These are phyloP conservation scores for Stenopsyche tienmushanensis DNA, from an alignment of 1,140 invertebrate genomes.

Conservation along the genomic window DNA sequence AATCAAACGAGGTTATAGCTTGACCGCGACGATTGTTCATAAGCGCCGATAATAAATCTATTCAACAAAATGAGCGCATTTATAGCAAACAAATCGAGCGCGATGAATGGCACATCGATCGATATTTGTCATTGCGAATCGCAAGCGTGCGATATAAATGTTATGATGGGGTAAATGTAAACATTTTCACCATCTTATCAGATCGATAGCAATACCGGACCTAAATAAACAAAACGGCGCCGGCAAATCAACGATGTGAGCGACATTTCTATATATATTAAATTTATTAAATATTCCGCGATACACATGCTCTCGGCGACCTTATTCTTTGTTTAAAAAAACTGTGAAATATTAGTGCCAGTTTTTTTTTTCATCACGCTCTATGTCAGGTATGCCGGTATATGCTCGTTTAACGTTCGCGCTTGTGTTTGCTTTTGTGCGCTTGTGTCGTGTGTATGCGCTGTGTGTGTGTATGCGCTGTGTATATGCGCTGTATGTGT, in stretches of 20 bases:
- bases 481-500: not conserved
- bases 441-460: not conserved
- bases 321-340: constrained; percentile 5
- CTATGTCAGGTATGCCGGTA: not conserved
- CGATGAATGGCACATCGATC: no score
- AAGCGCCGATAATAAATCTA: no score
- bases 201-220: not conserved
- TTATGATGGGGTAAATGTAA: no score
- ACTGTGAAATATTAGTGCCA: constrained; percentile 9
- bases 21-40: no score
- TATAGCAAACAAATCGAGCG: no score
- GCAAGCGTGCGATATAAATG: not conserved
- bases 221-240: no score
- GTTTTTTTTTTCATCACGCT: constrained; percentile 1
- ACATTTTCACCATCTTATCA: no score
- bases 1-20: no score
- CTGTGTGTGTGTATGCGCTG: not conserved
- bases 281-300: not conserved
- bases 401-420: not conserved
- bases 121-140: not conserved
- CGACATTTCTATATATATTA: no score
- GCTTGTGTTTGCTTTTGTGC: not conserved
- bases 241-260: no score
- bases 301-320: not conserved
- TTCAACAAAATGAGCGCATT: no score